Base-by-base conservation (phyloP, 2,888 invertebrate genomes). In the Coremacera marginata region DNA sequence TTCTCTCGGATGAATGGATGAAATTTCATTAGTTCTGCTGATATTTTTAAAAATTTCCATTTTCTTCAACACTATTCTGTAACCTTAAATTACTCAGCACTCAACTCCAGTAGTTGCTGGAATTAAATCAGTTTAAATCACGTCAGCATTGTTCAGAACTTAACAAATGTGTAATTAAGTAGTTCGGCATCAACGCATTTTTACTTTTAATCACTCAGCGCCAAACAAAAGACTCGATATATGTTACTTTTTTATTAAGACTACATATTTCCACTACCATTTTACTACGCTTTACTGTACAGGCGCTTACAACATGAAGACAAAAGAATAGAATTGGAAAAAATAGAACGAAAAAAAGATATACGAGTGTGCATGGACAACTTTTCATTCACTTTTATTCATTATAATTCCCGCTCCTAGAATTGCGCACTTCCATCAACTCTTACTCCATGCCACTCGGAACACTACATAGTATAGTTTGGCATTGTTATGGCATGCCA, bases 141-240 rank as follows among this genome's bases (percentile, higher is more conserved):
- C 51, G 25, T 68, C 27, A 52, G 11, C 25, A 68, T 25, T 25
- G 49, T 16, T 68, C 25, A 31, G 25, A 49, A 22, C 51, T 27
- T 51, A 27, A 68, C 51, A 25, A 68, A 68, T 68, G 22, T 19
- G 27, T 31, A 60, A 51, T 25, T 68, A 19, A 67, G 67, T 67
- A 67, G 19, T 22, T 67, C 67, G 22, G 44, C 67, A 67, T 49
- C 27, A 51, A 25, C 49, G 25, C 68, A 49, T 68, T 68, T 68
- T 27, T 25, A 68, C 51, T 68, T 68, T 68, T 68, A 68, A 68
- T 68, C 27, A 68, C 68, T 68, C 68, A 68, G 51, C 49, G 51
- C 25, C 68, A 49, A 68, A 49, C 68, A 68, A 68, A 27, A 11
- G 51, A 51, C 27, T 25, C 44, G 11, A 44, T 44, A 44, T 44